These are phyloP conservation scores for Linnaemya tessellans DNA, from an alignment of 2,888 invertebrate species.

Conservation along the genomic window DNA sequence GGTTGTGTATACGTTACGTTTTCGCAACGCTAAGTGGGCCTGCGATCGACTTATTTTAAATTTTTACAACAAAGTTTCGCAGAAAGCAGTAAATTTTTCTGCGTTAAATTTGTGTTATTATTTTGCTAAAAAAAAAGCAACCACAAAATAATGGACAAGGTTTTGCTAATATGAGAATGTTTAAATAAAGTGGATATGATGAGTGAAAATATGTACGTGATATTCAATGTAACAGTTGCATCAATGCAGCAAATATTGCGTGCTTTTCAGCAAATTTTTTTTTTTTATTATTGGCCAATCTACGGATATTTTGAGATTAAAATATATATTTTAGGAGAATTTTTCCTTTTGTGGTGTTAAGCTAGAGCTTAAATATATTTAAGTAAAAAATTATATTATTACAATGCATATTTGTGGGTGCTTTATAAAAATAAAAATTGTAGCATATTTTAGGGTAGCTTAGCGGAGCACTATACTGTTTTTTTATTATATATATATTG, in stretches of 20 bases:
- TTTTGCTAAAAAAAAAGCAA: no score
- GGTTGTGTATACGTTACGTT: no score
- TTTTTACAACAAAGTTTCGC: no score
- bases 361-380: no score
- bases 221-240: neutral
- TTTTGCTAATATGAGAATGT: no score
- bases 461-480: neutral
- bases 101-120: no score
- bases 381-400: no score
- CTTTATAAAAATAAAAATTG: neutral
- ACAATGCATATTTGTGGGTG: neutral
- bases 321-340: neutral
- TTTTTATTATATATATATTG: no score
- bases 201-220: neutral
- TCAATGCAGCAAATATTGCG: neutral
- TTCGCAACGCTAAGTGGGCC: no score
- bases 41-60: no score
- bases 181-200: neutral
- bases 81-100: no score
- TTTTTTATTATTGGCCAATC: neutral
- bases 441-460: neutral
- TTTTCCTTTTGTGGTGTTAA: neutral
- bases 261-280: neutral
- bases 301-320: neutral
- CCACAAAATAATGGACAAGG: no score